phyloP scores from a whole-genome alignment of 2,888 invertebrate species.

The Lagria hirta region DNA sequence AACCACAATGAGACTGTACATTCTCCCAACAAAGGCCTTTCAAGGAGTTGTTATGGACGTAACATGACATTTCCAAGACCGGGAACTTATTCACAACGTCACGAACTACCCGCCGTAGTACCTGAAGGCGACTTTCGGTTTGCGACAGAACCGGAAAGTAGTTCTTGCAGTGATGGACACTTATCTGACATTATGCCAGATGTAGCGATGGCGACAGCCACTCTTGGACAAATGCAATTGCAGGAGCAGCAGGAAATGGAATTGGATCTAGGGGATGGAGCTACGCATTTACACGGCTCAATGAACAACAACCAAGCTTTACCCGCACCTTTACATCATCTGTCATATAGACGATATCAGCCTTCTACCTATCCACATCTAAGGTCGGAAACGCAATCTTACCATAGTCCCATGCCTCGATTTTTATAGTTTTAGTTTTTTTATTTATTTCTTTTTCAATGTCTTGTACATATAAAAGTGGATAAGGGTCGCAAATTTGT shows the following conservation, averaged over 20 bases:
- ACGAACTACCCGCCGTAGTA: conserved; percentile 66
- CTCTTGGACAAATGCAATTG: conserved; percentile 68
- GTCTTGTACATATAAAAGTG: conserved; percentile 33
- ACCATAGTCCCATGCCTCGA: conserved; percentile 42
- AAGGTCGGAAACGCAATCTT: conserved; percentile 42
- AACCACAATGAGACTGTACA: conserved; percentile 41
- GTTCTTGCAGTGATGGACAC: conserved; percentile 68
- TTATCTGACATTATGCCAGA: conserved; percentile 86
- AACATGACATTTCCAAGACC: conserved; percentile 66
- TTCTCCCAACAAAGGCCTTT: conserved; percentile 49
- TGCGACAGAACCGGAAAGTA: conserved; percentile 56
- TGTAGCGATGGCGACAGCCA: conserved; percentile 88
- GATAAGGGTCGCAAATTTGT: too few species aligned
- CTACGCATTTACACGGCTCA: conserved; percentile 62
- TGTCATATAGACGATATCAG: conserved; percentile 46
- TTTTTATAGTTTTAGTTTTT: conserved; percentile 43
- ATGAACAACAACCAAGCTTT: conserved; percentile 39
- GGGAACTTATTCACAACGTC: conserved; percentile 56
- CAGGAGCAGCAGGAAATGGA: conserved; percentile 67
- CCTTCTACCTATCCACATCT: conserved; percentile 47
- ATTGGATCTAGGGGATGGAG: conserved; percentile 83
- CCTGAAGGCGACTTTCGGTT: conserved; percentile 62
- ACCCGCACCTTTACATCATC: conserved; percentile 43
- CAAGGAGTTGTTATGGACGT: conserved; percentile 58
- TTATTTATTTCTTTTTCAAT: conserved; percentile 33